These are phyloP conservation scores for Octodon degus DNA, from an alignment of 2,113 vertebrate genomes.

Conservation along the genomic window DNA sequence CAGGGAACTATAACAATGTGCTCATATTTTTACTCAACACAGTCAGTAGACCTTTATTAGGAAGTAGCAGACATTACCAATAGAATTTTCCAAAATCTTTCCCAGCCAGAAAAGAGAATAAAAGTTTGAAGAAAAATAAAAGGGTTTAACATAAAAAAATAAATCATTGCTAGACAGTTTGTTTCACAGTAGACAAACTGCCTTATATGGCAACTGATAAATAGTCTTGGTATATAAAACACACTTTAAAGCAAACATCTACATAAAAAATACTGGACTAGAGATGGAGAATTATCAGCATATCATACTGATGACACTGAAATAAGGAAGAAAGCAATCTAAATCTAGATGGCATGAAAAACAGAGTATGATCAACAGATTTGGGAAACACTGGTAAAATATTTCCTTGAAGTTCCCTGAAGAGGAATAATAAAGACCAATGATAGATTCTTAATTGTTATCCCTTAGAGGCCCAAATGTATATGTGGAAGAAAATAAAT, in stretches of 20 bases:
- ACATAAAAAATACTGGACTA: not conserved
- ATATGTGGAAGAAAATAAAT: not conserved
- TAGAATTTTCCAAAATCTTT: not conserved
- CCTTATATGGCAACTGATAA: not conserved
- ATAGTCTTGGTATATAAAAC: slow-evolving; percentile 23
- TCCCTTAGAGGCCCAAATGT: not conserved
- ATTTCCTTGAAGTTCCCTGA: slow-evolving; percentile 23
- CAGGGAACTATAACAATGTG: not conserved
- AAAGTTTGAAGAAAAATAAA: not conserved
- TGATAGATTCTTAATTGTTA: not conserved
- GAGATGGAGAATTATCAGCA: not conserved
- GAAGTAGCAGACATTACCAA: not conserved
- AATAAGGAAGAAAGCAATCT: not conserved
- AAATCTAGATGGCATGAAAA: not conserved
- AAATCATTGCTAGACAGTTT: not conserved
- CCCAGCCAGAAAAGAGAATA: not conserved
- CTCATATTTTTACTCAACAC: not conserved
- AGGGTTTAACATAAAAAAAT: not conserved
- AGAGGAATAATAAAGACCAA: not conserved
- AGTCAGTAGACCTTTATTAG: not conserved
- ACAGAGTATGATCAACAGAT: not conserved
- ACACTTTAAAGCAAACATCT: not conserved
- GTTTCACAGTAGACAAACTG: not conserved
- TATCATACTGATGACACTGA: not conserved
- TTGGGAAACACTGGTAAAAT: not conserved